Percentiles rank a stretch among this genome's conserved stretches.
Evolutionary conservation across 2,888 invertebrate species (phyloP).

Genomic region (Xanthia icteritia): DNA sequence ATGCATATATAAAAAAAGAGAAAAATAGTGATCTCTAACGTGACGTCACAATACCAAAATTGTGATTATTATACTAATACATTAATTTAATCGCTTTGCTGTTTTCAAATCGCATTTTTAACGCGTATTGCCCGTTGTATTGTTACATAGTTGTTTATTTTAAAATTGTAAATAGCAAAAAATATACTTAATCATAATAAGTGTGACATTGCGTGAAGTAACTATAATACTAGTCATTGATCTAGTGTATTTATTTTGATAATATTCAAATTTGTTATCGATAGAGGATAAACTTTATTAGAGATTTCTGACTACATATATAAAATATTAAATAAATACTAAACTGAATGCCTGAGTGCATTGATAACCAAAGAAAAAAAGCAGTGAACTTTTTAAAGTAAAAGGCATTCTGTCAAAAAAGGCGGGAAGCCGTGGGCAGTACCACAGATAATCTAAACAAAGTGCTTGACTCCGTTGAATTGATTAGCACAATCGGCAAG

Average conservation of each 20-base stretch:
- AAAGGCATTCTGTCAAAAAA: slow-evolving; percentile 60
- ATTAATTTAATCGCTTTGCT: slow-evolving; percentile 78
- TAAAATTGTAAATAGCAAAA: slow-evolving; percentile 74
- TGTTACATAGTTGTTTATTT: slow-evolving; percentile 75
- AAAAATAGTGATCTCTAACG: slow-evolving; percentile 87
- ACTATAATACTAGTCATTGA: slow-evolving; percentile 89
- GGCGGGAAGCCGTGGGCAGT: slow-evolving; percentile 59
- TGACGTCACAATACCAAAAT: slow-evolving; percentile 88
- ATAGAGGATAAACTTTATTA: slow-evolving; percentile 67
- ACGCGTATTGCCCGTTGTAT: slow-evolving; percentile 81
- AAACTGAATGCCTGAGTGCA: slow-evolving; percentile 73
- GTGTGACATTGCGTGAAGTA: slow-evolving; percentile 82
- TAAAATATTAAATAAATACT: slow-evolving; percentile 50
- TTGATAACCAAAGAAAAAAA: slow-evolving; percentile 79
- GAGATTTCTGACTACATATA: slow-evolving; percentile 63
- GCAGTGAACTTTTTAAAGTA: slow-evolving; percentile 63
- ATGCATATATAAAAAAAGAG: slow-evolving; percentile 88
- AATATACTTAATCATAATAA: slow-evolving; percentile 72
- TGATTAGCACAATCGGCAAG: slow-evolving; percentile 68
- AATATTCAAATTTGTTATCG: slow-evolving; percentile 72
- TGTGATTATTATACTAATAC: slow-evolving; percentile 81
- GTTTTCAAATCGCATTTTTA: slow-evolving; percentile 83
- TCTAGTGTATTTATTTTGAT: slow-evolving; percentile 89
- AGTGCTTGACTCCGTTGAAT: slow-evolving; percentile 52
- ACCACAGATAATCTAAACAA: slow-evolving; percentile 58